Evolutionary conservation across 2,113 vertebrate genomes (phyloP), one percentile per base, ranked within the genome.

Genomic region (Eptesicus fuscus): DNA sequence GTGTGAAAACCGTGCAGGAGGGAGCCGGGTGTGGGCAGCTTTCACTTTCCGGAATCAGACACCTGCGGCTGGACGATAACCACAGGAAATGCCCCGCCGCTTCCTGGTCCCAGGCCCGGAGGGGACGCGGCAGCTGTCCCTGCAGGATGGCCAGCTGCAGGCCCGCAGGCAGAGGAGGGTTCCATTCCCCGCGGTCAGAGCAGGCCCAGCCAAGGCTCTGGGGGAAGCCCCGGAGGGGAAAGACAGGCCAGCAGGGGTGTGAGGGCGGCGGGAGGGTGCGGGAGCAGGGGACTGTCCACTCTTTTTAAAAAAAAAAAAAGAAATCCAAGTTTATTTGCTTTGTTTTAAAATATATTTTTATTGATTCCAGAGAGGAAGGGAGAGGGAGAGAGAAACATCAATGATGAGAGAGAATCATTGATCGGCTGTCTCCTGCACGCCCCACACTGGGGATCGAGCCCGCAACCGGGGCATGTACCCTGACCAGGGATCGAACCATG

Each of bases 41-140:
- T 80, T 94, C 88, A 23, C 56, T 59, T 59, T 59, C 85, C 32
- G 80, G 84, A 94, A 90, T 2, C 4, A 13, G 90, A 95, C 92
- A 95, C 92, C 93, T 76, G 70, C 5, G 4, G 4, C 70, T 23
- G 78, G 20, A 0, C 23, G n/a, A 56, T 37, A 18, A 70, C 67
- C 11, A 0, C 74, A 7, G 23, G 77, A 42, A 18, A 67, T 7
- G 53, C 83, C 44, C n/a, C 1, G 7, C 67, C 17, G 17, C 56
- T 94, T 94, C 95, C 93, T 71, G 78, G 73, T 91, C 71, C 56
- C 63, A 18, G 74, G 7, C 7, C 1, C 14, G 44, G 32, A 8
- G 4, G 37, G 51, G 56, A 7, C 25, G 0, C 1, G 35, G 18
- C 9, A 5, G 76, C 23, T 7, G 42, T 80, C 18, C 4, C n/a